Evolutionary conservation across 2,113 vertebrate genomes (phyloP).

Genomic region (Stercorarius parasiticus): DNA sequence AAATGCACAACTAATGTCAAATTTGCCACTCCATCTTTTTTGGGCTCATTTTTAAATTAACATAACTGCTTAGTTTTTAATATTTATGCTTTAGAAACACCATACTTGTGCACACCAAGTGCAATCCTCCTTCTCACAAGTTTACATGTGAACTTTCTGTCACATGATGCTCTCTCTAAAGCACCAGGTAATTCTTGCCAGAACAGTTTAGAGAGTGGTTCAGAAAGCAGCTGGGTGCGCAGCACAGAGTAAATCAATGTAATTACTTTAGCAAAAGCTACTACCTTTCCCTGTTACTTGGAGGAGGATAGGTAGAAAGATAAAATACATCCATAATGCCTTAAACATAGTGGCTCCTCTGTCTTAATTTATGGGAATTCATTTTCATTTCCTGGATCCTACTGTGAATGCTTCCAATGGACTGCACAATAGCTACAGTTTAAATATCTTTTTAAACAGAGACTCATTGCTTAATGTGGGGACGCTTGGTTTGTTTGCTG

Average conservation of each 20-base stretch:
- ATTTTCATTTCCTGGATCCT: conserved; percentile 64
- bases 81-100: not conserved
- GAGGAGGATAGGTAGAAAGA: not conserved
- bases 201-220: not conserved
- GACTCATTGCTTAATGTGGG: not conserved
- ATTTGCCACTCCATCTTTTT: not conserved
- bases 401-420: not conserved
- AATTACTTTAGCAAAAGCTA: not conserved
- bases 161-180: not conserved
- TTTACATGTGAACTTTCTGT: not conserved
- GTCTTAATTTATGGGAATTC: conserved; percentile 59
- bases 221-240: not conserved
- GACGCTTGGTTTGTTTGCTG: not conserved
- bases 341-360: not conserved
- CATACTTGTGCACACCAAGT: not conserved
- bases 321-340: not conserved
- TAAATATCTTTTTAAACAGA: not conserved
- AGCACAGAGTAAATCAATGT: conserved; percentile 11
- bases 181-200: not conserved
- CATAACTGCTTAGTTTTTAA: not conserved
- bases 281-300: not conserved
- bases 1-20: not conserved
- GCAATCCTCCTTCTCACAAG: not conserved
- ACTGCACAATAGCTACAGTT: not conserved
- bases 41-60: not conserved